A percentile compares a stretch with the other conserved stretches of the same genome.
These are phyloP conservation scores for Cephus sareptanus DNA, from an alignment of 2,888 invertebrate genomes.

Conservation along the genomic window DNA sequence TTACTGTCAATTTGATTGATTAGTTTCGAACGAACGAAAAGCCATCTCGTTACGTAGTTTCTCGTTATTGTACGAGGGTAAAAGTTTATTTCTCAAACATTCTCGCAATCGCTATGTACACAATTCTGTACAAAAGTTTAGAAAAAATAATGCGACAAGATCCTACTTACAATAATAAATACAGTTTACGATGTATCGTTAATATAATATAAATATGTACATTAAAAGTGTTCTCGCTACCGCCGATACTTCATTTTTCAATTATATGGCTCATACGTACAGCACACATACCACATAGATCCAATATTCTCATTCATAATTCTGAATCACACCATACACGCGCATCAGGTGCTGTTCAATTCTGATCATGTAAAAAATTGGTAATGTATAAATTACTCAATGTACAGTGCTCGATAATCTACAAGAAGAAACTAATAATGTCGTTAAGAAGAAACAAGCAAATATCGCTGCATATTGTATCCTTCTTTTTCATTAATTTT, in stretches of 20 bases:
- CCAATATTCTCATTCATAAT: background rate
- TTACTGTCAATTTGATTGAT: background rate
- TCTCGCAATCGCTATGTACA: slow-evolving; percentile 39
- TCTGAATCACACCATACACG: background rate
- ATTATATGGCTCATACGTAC: background rate
- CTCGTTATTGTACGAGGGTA: slow-evolving; percentile 7
- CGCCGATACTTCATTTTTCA: background rate
- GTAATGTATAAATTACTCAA: background rate
- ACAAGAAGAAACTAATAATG: background rate
- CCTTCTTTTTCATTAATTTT: background rate
- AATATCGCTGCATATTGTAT: background rate
- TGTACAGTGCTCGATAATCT: background rate
- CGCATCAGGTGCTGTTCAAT: background rate
- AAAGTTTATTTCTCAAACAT: slow-evolving; percentile 26
- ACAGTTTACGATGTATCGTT: slow-evolving; percentile 21
- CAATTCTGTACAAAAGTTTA: slow-evolving; percentile 57
- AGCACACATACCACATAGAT: background rate
- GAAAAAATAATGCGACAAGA: slow-evolving; percentile 44
- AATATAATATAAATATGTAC: slow-evolving; percentile 44
- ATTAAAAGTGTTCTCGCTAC: slow-evolving; percentile 24
- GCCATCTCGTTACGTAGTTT: slow-evolving; percentile 9
- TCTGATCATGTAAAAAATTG: background rate
- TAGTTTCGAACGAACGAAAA: slow-evolving; percentile 7
- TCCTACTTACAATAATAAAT: slow-evolving; percentile 16
- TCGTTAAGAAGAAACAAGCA: background rate